Conservation (phyloP, 2,797 vertebrate species). For the Lacerta bilineata region DNA sequence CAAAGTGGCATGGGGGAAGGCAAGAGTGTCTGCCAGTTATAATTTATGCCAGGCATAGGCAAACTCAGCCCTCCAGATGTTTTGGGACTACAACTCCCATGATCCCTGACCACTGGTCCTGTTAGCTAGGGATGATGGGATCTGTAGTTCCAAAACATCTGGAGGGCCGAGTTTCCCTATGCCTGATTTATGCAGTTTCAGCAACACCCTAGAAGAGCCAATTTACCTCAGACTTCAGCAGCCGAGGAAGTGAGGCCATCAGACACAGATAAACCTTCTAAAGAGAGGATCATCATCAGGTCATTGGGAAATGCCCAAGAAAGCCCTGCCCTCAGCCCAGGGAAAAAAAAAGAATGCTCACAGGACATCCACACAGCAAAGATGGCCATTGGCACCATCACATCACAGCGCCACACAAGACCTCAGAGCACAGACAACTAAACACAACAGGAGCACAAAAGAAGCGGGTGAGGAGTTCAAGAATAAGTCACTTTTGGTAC, state of each 20-base stretch:
- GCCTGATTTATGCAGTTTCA: not conserved
- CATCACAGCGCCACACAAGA: conserved; percentile 86
- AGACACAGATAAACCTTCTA: conserved; percentile 24
- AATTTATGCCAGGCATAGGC: not conserved
- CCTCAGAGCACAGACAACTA: conserved; percentile 86
- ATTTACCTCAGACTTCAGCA: not conserved
- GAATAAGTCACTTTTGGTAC: conserved; percentile 99
- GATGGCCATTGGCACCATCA: conserved; percentile 85
- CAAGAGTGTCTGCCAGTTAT: rapidly evolving
- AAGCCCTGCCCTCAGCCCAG: conserved; percentile 22
- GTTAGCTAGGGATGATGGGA: too few species aligned
- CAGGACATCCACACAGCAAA: conserved; percentile 73
- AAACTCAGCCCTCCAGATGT: too few species aligned
- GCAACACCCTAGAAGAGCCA: conserved; percentile 9
- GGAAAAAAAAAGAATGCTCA: conserved; percentile 65
- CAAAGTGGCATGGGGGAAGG: not conserved
- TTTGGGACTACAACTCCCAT: too few species aligned
- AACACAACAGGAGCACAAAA: conserved; percentile 77
- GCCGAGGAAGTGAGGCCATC: conserved; percentile 35
- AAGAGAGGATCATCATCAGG: conserved; percentile 23
- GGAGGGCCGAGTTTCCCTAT: too few species aligned
- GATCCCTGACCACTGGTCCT: too few species aligned
- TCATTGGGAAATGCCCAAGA: conserved; percentile 35
- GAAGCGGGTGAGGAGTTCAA: conserved; percentile 81
- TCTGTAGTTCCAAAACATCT: too few species aligned